A percentile compares a stretch with the other conserved stretches of the same genome.
Evolutionary conservation across 2,797 vertebrate species (phyloP).

Genomic region (Gymnodraco acuticeps): DNA sequence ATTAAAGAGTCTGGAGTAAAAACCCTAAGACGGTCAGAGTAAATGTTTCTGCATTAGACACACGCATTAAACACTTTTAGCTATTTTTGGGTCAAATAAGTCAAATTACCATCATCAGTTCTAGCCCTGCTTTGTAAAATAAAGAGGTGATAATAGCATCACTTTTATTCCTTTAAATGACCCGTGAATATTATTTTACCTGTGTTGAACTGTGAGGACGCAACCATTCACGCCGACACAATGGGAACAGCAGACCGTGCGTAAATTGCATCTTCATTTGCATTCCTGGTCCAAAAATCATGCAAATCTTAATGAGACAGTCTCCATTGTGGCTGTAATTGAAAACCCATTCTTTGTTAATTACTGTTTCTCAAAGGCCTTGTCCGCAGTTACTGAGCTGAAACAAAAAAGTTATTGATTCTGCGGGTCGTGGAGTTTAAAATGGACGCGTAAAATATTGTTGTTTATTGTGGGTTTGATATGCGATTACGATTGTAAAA

Average conservation of each 20-base stretch:
- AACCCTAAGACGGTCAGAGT: background rate
- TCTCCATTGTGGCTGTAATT: constrained; percentile 85
- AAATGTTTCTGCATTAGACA: constrained; percentile 36
- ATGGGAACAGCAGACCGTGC: constrained; percentile 86
- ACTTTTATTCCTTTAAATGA: constrained; percentile 81
- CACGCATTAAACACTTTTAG: constrained; percentile 43
- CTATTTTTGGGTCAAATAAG: constrained; percentile 59
- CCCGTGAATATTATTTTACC: constrained; percentile 87
- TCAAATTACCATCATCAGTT: constrained; percentile 59
- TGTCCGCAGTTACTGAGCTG: constrained; percentile 82
- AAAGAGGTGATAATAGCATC: constrained; percentile 71
- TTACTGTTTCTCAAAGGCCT: constrained; percentile 82
- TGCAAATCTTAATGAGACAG: constrained; percentile 88
- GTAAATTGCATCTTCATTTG: constrained; percentile 88
- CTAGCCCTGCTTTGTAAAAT: constrained; percentile 57
- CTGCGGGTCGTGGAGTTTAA: constrained; percentile 61
- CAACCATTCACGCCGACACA: constrained; percentile 81
- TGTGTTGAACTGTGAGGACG: constrained; percentile 83
- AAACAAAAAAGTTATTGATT: constrained; percentile 84
- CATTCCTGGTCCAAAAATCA: constrained; percentile 83
- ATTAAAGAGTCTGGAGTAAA: background rate
- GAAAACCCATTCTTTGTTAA: constrained; percentile 87
- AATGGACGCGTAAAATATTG: constrained; percentile 56
- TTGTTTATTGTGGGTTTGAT: constrained; percentile 46
- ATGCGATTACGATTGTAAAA: constrained; percentile 27